Base-by-base conservation (phyloP, 2,888 invertebrate genomes). In the Stratiomys singularior region DNA sequence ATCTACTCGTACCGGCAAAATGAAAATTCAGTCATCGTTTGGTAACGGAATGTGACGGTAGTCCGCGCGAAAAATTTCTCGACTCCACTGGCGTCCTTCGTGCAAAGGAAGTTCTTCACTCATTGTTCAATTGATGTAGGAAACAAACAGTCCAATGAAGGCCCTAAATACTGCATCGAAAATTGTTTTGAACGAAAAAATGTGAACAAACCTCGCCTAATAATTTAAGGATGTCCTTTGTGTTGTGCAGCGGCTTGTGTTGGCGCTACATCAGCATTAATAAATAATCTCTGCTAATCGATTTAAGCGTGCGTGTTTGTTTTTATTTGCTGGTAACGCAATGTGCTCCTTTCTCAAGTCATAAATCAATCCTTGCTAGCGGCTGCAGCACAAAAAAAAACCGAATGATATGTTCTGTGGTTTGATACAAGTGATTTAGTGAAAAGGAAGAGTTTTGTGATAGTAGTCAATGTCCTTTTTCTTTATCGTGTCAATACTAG, bases 1-100 rank as follows among this genome's bases (percentile, higher is more conserved):
- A 25, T 60, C 15, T 25, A 0, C 18, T 1, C 1, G 21, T 18
- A 27, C 66, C 66, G 66, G 66, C 66, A 66, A 66, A 66, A 30
- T 66, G 66, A 66, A 37, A 66, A 66, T 66, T 66, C 66, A 66
- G 66, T 66, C 21, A 66, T 21, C 44, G 66, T 66, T 37, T 21
- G 44, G 37, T 28, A 28, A 44, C 66, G 30, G 44, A 18, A 18
- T 37, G 44, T 44, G 9, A 11, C 23, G 66, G 37, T 66, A 66
- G 37, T 30, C 37, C 18, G 23, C 66, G 66, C 44, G 66, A 44
- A 66, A 37, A 37, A 25, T 13, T 60, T 52, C 52, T 5, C 52
- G 52, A 52, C 23, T 60, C 1, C 15, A 13, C 7, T 18, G 4
- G 52, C 3, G 52, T 52, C 15, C 52, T 18, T 52, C 52, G 15